These are phyloP conservation scores for Strix occidentalis DNA, from an alignment of 2,797 vertebrate genomes.

Conservation along the genomic window DNA sequence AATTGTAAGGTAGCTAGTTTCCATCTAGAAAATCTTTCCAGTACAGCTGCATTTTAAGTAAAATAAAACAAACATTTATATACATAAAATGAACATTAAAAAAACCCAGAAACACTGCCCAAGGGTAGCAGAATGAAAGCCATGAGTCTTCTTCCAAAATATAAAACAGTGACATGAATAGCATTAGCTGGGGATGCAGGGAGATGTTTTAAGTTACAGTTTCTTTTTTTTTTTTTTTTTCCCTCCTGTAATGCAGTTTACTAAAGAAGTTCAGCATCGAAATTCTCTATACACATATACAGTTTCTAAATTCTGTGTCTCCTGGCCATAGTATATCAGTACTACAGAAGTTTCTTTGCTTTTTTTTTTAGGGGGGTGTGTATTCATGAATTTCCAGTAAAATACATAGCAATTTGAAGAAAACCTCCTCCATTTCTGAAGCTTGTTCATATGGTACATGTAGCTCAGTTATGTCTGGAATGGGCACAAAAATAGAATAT, in stretches of 20 bases:
- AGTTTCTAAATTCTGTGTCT: not conserved
- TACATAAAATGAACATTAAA: not conserved
- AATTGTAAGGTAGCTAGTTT: not conserved
- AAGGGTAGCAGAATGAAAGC: not conserved
- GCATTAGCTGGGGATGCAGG: not conserved
- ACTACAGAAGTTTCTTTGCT: not conserved
- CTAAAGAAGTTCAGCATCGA: not conserved
- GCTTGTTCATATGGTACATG: not conserved
- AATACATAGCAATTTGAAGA: not conserved
- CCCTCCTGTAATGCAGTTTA: not conserved
- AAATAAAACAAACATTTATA: not conserved
- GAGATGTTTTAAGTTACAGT: not conserved
- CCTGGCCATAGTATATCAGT: not conserved
- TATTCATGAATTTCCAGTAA: not conserved
- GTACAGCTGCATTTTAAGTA: not conserved
- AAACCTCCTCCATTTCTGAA: not conserved
- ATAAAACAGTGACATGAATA: not conserved
- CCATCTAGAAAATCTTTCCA: not conserved
- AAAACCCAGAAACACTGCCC: not conserved
- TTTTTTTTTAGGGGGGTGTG: too few species aligned
- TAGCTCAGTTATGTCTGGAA: not conserved
- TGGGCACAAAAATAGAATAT: not conserved
- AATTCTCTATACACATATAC: not conserved
- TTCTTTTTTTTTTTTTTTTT: too few species aligned
- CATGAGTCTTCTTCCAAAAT: not conserved